A percentile compares a stretch with the other conserved stretches of the same genome.
These are phyloP conservation scores for Odontamblyopus lacepedii DNA, from an alignment of 2,797 vertebrate genomes.

Conservation along the genomic window DNA sequence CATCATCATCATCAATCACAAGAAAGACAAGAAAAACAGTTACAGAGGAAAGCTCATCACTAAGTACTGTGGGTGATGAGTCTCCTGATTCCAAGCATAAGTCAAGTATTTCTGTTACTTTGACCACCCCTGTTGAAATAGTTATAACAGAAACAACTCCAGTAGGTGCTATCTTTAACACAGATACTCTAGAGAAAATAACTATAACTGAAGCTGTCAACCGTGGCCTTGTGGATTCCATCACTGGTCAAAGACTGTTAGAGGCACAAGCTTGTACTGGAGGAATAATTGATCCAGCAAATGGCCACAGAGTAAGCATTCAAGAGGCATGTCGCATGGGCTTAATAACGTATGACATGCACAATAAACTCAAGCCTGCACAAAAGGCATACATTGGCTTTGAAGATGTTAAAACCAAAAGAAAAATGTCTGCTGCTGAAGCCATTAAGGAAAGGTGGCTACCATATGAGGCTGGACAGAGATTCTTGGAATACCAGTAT, in stretches of 20 bases:
- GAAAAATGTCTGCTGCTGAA: conserved; percentile 89
- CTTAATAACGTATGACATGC: conserved; percentile 87
- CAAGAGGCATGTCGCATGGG: conserved; percentile 85
- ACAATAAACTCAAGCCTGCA: conserved; percentile 85
- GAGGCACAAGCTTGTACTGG: conserved; percentile 97
- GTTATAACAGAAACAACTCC: conserved; percentile 83
- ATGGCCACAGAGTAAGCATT: conserved; percentile 83
- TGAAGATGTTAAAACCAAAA: conserved; percentile 86
- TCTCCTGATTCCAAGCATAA: conserved; percentile 68
- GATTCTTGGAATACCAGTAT: conserved; percentile 94
- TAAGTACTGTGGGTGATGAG: conserved; percentile 47
- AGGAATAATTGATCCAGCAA: conserved; percentile 88
- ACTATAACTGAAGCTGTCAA: conserved; percentile 86
- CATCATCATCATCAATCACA: conserved; percentile 38
- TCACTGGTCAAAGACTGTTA: conserved; percentile 90
- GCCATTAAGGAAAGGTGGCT: conserved; percentile 94
- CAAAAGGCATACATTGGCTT: conserved; percentile 94
- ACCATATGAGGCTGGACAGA: conserved; percentile 93
- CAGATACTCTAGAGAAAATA: conserved; percentile 90
- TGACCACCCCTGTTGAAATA: conserved; percentile 73
- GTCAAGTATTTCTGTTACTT: conserved; percentile 78
- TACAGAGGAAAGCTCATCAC: conserved; percentile 19
- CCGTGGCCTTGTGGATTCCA: conserved; percentile 88
- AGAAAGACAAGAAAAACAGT: conserved; percentile 56
- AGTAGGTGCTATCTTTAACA: conserved; percentile 95